Base-by-base conservation (phyloP, 2,113 vertebrate genomes). In the Anseranas semipalmata region DNA sequence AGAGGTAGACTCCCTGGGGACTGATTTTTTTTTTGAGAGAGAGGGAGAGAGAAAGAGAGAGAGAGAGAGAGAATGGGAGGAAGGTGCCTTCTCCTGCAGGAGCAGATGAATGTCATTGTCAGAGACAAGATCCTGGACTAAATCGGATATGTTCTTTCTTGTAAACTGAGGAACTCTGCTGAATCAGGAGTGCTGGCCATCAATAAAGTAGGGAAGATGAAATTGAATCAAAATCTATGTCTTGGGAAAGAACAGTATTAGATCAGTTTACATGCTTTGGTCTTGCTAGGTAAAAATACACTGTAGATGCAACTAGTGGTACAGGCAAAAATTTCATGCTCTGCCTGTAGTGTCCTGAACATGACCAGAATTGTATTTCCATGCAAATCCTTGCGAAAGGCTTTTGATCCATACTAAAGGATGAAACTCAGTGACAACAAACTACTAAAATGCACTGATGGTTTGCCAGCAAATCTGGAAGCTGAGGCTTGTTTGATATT, bases 61-160 rank as follows among this genome's bases (percentile, higher is more conserved):
- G 24, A 52, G 50, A 52, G 41, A 41, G 39, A 60, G 68, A 43
- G 76, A 71, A 35, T 67, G 60, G 16, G 32, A 41, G 65, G 60
- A 94, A 81, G 56, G 74, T 91, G 85, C 70, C 81, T 77, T 67
- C 65, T 84, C 28, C 68, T 89, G 70, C 78, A 82, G 78, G 73
- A 94, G 58, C 60, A 85, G 28, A 33, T 85, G 67, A 75, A 71
- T 50, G n/a, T 27, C 32, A 17, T 14, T 85, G 52, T n/a, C n/a
- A 43, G 3, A 60, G 68, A 30, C 53, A 46, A 28, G 74, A 16
- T 33, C 65, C 56, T 71, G 70, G 72, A 10, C 35, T 52, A 30
- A 35, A 77, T 50, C 30, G 53, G 56, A 22, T 41, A 7, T 13
- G 2, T 85, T 46, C n/a, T 48, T 77, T 80, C 45, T 35, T 76